A percentile compares a stretch with the other conserved stretches of the same genome.
Evolutionary conservation across 2,113 vertebrate genomes (phyloP).

Genomic region (Macaca mulatta): DNA sequence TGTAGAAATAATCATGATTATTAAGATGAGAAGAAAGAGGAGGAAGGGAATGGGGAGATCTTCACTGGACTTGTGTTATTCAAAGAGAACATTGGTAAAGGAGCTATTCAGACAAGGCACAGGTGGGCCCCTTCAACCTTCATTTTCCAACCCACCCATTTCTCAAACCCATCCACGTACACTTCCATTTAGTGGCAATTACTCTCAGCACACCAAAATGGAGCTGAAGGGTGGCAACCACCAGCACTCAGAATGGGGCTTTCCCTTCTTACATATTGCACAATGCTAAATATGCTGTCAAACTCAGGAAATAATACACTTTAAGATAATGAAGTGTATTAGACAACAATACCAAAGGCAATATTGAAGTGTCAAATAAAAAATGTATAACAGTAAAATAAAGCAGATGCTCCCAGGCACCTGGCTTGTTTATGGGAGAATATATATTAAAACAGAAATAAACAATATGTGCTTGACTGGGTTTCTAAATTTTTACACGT

Average conservation of each 20-base stretch:
- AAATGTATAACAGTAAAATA: constrained; percentile 53
- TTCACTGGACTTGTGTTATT: background rate
- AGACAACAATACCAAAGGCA: constrained; percentile 63
- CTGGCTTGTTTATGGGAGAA: constrained; percentile 12
- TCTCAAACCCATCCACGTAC: background rate
- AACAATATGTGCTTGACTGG: background rate
- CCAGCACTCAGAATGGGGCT: background rate
- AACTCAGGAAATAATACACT: constrained; percentile 38
- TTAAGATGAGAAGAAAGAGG: background rate
- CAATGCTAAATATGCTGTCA: constrained; percentile 25
- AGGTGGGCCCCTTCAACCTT: accelerated
- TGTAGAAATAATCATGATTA: background rate
- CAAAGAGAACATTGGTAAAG: background rate
- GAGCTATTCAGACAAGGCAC: background rate
- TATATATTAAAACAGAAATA: constrained; percentile 53
- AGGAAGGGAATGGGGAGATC: background rate
- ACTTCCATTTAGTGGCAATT: accelerated
- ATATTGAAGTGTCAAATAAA: constrained; percentile 63
- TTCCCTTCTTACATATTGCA: background rate
- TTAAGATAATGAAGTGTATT: constrained; percentile 70
- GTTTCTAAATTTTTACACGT: constrained; percentile 5
- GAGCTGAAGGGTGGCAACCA: background rate
- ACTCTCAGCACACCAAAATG: background rate
- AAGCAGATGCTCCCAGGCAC: constrained; percentile 37
- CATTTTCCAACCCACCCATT: accelerated